phyloP scores from a whole-genome alignment of 2,888 invertebrate genomes.

The Automeris io region DNA sequence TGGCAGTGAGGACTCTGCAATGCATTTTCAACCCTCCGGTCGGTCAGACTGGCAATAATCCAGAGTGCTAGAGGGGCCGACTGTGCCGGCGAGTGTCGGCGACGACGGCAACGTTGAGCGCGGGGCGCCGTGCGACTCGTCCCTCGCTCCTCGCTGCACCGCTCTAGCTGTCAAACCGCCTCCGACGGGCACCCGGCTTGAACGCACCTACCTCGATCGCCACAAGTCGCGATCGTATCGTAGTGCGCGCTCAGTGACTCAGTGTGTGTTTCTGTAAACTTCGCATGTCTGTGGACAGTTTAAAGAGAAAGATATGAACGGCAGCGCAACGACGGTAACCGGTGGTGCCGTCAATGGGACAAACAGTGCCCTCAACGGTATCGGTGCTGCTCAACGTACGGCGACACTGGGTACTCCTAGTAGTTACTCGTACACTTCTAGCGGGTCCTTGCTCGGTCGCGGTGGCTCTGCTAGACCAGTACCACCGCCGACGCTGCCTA shows the following conservation, averaged over 20 bases:
- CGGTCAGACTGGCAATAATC: slow-evolving; percentile 53
- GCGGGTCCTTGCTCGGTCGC: slow-evolving; percentile 77
- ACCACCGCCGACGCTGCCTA: slow-evolving; percentile 87
- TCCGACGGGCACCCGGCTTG: slow-evolving; percentile 71
- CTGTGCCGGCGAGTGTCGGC: slow-evolving; percentile 34
- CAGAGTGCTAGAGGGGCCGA: slow-evolving; percentile 46
- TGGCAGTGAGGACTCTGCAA: slow-evolving; percentile 53
- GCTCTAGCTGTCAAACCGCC: slow-evolving; percentile 74
- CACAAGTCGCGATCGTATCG: slow-evolving; percentile 52
- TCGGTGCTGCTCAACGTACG: slow-evolving; percentile 65
- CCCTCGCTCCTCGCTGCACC: slow-evolving; percentile 62
- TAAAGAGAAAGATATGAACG: slow-evolving; percentile 71
- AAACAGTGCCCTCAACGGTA: slow-evolving; percentile 61
- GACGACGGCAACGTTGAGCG: slow-evolving; percentile 46
- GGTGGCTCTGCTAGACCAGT: slow-evolving; percentile 81
- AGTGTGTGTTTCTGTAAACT: slow-evolving; percentile 59
- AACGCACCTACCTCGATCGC: slow-evolving; percentile 59
- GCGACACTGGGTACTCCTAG: slow-evolving; percentile 74
- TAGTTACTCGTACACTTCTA: slow-evolving; percentile 80
- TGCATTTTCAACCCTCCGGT: slow-evolving; percentile 69
- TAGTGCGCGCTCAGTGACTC: slow-evolving; percentile 61
- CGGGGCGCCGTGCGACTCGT: slow-evolving; percentile 50
- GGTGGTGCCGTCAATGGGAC: slow-evolving; percentile 69
- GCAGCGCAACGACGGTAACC: slow-evolving; percentile 73
- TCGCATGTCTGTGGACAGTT: slow-evolving; percentile 62